A percentile compares a stretch with the other conserved stretches of the same genome.
phyloP scores from a whole-genome alignment of 2,888 invertebrate species.

The Leptothorax acervorum region DNA sequence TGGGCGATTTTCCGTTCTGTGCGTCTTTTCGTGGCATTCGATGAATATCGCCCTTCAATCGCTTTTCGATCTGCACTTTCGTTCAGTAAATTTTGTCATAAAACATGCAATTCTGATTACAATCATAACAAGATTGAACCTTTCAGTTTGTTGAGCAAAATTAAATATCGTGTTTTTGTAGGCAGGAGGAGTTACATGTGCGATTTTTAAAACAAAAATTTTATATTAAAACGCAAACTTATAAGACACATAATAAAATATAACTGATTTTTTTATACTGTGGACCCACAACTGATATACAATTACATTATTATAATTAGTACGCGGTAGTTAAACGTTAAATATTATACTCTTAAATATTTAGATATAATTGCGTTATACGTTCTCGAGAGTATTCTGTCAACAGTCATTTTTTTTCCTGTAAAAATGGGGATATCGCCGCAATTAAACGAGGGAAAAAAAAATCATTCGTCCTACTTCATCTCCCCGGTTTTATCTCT shows the following conservation, averaged over 20 bases:
- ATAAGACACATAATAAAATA: not conserved
- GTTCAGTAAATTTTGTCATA: not conserved
- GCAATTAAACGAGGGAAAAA: constrained; percentile 12
- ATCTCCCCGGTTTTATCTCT: not conserved
- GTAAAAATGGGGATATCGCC: not conserved
- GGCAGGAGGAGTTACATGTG: not conserved
- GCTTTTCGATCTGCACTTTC: not conserved
- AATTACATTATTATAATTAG: not conserved
- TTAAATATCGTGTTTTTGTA: not conserved
- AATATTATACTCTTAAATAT: constrained; percentile 39
- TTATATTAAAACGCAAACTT: not conserved
- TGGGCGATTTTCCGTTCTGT: constrained; percentile 33
- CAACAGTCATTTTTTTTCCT: not conserved
- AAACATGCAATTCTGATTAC: not conserved
- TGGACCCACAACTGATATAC: not conserved
- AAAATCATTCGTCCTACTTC: not conserved
- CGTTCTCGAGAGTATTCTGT: not conserved
- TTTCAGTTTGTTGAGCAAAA: not conserved
- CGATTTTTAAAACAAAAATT: not conserved
- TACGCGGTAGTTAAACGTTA: not conserved
- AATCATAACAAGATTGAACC: not conserved
- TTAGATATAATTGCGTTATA: not conserved
- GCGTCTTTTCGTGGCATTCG: constrained; percentile 35
- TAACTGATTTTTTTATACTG: not conserved
- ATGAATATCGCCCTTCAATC: constrained; percentile 29